These are phyloP conservation scores for Tapirus terrestris DNA, from an alignment of 2,113 vertebrate genomes.

Conservation along the genomic window DNA sequence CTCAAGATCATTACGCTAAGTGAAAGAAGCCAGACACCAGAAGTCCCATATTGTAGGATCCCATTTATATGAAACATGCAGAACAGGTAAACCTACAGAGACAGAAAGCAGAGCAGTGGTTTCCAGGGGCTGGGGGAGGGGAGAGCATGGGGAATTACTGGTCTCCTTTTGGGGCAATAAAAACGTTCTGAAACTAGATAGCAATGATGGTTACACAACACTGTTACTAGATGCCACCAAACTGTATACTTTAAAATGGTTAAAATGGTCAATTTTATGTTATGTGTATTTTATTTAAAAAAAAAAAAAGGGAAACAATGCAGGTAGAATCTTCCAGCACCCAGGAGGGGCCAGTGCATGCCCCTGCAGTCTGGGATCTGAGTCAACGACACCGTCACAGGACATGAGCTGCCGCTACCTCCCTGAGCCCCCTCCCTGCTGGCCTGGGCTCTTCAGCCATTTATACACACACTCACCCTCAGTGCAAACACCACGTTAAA, in stretches of 20 bases:
- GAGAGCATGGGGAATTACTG: background rate
- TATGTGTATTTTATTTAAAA: background rate
- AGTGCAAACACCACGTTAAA: constrained; percentile 99
- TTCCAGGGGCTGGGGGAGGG: background rate
- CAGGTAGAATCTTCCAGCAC: background rate
- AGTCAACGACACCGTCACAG: rapidly evolving
- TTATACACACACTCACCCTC: constrained; percentile 89
- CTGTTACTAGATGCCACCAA: background rate
- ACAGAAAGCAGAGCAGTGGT: background rate
- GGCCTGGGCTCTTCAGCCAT: background rate
- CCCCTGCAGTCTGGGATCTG: background rate
- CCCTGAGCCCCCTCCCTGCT: background rate
- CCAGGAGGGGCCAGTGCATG: too few species aligned
- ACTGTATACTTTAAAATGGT: background rate
- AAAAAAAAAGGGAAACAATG: background rate
- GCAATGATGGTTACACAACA: background rate
- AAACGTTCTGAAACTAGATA: background rate
- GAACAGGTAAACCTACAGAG: background rate
- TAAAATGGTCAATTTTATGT: background rate
- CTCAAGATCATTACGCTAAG: background rate
- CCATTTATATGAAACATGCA: background rate
- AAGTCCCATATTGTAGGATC: background rate
- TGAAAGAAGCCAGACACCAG: background rate
- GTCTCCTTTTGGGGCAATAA: background rate
- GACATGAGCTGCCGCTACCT: background rate